Evolutionary conservation across 2,888 invertebrate species (phyloP).

Genomic region (Melitaea athalia): DNA sequence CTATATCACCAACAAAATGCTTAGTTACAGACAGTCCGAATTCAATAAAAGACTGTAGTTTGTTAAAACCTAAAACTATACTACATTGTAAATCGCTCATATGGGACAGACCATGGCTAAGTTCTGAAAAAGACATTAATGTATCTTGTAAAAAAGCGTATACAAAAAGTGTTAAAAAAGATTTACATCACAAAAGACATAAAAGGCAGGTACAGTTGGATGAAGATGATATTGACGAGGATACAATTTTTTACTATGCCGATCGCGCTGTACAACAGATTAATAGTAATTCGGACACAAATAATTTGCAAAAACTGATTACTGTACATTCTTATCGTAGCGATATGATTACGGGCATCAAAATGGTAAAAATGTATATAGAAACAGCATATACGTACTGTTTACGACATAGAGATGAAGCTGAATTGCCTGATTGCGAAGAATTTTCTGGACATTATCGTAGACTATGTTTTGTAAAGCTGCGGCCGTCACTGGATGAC

Average conservation of each 20-base stretch:
- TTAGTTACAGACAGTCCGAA: slow-evolving; percentile 35
- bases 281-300: slow-evolving; percentile 52
- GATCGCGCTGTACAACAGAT: slow-evolving; percentile 57
- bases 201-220: slow-evolving; percentile 48
- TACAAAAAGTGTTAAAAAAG: slow-evolving; percentile 24
- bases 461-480: slow-evolving; percentile 58
- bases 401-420: slow-evolving; percentile 50
- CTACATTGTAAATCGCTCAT: slow-evolving; percentile 46
- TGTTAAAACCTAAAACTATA: slow-evolving; percentile 39
- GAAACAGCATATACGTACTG: slow-evolving; percentile 66
- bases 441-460: slow-evolving; percentile 62
- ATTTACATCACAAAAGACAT: slow-evolving; percentile 35
- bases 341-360: slow-evolving; percentile 55
- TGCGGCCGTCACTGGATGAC: slow-evolving; percentile 66
- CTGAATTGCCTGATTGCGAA: slow-evolving; percentile 55
- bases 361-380: slow-evolving; percentile 61
- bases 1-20: slow-evolving; percentile 33
- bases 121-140: slow-evolving; percentile 39
- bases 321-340: slow-evolving; percentile 57
- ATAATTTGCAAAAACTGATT: slow-evolving; percentile 63
- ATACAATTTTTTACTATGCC: slow-evolving; percentile 59
- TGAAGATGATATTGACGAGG: slow-evolving; percentile 63
- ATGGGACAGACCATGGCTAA: slow-evolving; percentile 39
- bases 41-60: slow-evolving; percentile 43
- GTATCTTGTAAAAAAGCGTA: slow-evolving; percentile 41